phyloP scores from a whole-genome alignment of 2,888 invertebrate species.

The Trimorus sp. region DNA sequence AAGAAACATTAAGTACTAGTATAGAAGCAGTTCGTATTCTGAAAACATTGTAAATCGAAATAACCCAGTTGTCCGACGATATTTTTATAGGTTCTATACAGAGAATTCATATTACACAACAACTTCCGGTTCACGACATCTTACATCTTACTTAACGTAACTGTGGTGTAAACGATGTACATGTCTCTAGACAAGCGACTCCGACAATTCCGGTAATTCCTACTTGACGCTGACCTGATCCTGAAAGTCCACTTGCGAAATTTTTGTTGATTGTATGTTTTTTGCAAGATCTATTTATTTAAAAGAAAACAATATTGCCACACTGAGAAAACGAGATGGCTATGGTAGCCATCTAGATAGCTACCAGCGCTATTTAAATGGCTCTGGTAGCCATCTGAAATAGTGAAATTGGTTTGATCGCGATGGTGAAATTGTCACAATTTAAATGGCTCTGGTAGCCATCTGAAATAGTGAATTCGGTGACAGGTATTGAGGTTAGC shows the following conservation, averaged over 20 bases:
- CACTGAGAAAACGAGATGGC: too few species aligned
- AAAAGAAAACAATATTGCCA: too few species aligned
- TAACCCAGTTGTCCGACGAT: constrained; percentile 22
- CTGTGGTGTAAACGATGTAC: constrained; percentile 56
- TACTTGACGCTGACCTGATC: constrained; percentile 46
- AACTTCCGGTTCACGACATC: constrained; percentile 48
- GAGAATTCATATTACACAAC: constrained; percentile 45
- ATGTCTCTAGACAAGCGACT: constrained; percentile 46
- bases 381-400: too few species aligned
- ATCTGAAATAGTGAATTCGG: too few species aligned
- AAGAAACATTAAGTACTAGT: too few species aligned
- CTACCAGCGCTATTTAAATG: too few species aligned
- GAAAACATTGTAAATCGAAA: constrained; percentile 31
- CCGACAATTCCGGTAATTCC: constrained; percentile 51
- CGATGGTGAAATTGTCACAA: too few species aligned
- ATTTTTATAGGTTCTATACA: constrained; percentile 35
- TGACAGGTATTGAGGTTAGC: too few species aligned
- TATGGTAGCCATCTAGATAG: too few species aligned
- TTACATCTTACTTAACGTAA: constrained; percentile 59
- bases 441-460: too few species aligned
- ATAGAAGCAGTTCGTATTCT: constrained; percentile 12
- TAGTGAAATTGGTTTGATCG: too few species aligned
- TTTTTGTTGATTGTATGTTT: constrained; percentile 24
- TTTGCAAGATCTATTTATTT: too few species aligned
- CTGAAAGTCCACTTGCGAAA: constrained; percentile 45